Conservation (phyloP, 64 coral and sea anemone genomes). For the Orbicella faveolata region DNA sequence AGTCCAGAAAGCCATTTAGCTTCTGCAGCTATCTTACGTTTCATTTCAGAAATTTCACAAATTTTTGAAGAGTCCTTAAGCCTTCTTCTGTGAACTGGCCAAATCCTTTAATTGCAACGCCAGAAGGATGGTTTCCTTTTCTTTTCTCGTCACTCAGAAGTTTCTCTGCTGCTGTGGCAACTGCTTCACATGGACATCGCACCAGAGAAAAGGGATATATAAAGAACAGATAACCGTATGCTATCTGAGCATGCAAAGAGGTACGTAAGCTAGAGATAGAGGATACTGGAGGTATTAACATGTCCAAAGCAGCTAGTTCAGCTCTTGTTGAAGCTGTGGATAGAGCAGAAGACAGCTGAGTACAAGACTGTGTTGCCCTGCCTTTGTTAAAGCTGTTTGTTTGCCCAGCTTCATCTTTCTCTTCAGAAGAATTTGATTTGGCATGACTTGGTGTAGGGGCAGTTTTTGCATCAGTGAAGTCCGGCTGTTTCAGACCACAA, state of each 20-base stretch:
- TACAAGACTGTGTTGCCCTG: too few species aligned
- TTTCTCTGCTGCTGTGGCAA: background rate
- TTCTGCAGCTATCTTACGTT: slow-evolving; percentile 44
- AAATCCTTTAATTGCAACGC: background rate
- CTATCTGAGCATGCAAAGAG: background rate
- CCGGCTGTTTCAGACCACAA: too few species aligned
- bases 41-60: slow-evolving; percentile 41
- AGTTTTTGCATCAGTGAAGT: too few species aligned
- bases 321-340: background rate
- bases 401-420: too few species aligned
- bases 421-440: too few species aligned
- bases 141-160: slow-evolving; percentile 7
- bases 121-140: background rate
- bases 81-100: slow-evolving; percentile 17
- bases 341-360: background rate
- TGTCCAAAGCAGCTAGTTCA: slow-evolving; percentile 17
- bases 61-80: slow-evolving; percentile 32
- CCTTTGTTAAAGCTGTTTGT: too few species aligned
- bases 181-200: slow-evolving; percentile 20
- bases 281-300: slow-evolving; percentile 1
- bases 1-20: slow-evolving; percentile 15
- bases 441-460: too few species aligned
- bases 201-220: slow-evolving; percentile 16
- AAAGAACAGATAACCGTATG: slow-evolving; percentile 4
- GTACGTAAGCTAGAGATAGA: background rate